phyloP scores from a whole-genome alignment of 2,113 vertebrate genomes.

The Ictidomys tridecemlineatus region DNA sequence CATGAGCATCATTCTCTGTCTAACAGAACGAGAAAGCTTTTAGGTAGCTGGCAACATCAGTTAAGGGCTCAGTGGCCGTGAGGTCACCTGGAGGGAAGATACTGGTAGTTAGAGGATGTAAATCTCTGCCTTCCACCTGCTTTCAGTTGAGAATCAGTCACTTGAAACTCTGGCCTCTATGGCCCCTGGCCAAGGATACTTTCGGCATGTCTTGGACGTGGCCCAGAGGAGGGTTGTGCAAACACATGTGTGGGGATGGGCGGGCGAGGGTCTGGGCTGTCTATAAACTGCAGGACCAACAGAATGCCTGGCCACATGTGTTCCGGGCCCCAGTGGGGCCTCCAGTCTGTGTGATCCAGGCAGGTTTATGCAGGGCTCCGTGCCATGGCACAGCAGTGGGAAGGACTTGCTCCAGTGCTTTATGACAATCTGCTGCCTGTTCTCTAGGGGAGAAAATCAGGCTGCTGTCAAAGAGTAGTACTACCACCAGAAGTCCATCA shows the following conservation, averaged over 20 bases:
- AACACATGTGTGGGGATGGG: neutral
- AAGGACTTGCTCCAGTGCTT: conserved; percentile 57
- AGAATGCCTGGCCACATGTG: conserved; percentile 57
- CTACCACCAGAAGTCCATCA: neutral
- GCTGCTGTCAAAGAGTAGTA: conserved; percentile 40
- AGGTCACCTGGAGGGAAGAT: neutral
- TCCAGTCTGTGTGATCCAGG: neutral
- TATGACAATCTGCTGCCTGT: conserved; percentile 68
- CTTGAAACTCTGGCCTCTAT: neutral
- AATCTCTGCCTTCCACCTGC: conserved; percentile 1
- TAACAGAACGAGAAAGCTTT: neutral
- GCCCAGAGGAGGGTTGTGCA: neutral
- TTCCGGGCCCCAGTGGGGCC: neutral
- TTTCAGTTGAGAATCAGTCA: neutral
- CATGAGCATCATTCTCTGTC: neutral
- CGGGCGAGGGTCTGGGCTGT: neutral
- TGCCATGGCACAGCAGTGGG: neutral
- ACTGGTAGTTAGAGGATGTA: neutral
- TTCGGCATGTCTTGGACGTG: conserved; percentile 11
- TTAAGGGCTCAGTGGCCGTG: neutral
- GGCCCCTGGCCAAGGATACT: conserved; percentile 13
- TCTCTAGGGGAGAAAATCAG: conserved; percentile 62
- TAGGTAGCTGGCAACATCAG: neutral
- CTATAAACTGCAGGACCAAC: neutral
- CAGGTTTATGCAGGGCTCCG: neutral